phyloP scores from a whole-genome alignment of 2,797 vertebrate genomes.

The Australoheros facetus region DNA sequence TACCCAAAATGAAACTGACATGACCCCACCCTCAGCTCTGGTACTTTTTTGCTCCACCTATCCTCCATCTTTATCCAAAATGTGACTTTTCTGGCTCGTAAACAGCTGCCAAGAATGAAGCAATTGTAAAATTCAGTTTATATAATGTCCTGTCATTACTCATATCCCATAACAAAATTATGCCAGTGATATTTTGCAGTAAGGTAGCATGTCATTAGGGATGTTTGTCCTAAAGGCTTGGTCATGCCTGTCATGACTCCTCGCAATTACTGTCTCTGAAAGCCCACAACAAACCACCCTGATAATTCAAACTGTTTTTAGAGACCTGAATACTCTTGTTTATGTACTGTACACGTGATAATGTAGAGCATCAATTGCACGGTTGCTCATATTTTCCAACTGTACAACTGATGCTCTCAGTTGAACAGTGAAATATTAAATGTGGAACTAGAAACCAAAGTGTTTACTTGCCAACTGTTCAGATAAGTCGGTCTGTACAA shows the following conservation, averaged over 20 bases:
- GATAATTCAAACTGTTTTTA: not conserved
- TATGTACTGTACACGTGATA: not conserved
- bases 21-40: not conserved
- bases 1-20: not conserved
- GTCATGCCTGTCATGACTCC: not conserved
- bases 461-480: not conserved
- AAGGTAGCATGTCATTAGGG: not conserved
- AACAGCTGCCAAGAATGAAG: conserved; percentile 13
- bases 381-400: too few species aligned
- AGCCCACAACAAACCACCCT: not conserved
- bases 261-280: not conserved
- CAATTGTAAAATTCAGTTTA: not conserved
- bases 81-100: not conserved
- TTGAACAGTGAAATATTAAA: not conserved
- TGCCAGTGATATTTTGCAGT: not conserved
- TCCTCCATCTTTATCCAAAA: not conserved
- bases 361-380: not conserved
- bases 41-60: not conserved
- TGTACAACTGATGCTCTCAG: too few species aligned
- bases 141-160: not conserved
- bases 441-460: not conserved
- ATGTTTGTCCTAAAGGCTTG: not conserved
- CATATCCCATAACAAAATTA: not conserved
- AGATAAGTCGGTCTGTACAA: too few species aligned
- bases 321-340: not conserved